phyloP scores from a whole-genome alignment of 2,797 vertebrate species.

The Pteropus rufus region DNA sequence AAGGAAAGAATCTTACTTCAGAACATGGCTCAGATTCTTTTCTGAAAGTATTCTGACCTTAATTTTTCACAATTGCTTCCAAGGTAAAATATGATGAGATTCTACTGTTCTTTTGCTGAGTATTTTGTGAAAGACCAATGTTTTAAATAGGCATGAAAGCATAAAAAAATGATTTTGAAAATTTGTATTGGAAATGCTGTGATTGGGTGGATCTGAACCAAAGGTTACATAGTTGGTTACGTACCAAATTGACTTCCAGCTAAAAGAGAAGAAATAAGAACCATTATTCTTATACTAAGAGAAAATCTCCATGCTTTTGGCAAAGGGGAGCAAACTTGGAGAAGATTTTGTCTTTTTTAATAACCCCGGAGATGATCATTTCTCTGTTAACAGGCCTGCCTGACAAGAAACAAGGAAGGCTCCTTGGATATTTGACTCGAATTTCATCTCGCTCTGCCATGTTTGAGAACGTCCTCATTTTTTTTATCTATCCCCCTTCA shows the following conservation, averaged over 20 bases:
- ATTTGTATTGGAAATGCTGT: neutral
- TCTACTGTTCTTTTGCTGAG: neutral
- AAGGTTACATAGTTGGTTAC: constrained; percentile 54
- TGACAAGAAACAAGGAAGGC: neutral
- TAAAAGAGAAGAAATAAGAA: neutral
- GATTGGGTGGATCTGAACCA: neutral
- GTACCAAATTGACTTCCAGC: constrained; percentile 36
- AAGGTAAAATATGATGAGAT: neutral
- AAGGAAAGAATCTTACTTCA: neutral
- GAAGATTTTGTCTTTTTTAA: neutral
- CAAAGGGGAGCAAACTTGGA: neutral
- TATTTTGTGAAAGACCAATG: neutral
- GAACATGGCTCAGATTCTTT: neutral
- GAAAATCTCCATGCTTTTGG: neutral
- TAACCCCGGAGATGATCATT: neutral
- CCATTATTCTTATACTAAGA: neutral
- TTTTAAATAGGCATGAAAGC: neutral
- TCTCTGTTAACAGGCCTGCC: neutral
- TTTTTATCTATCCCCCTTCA: neutral
- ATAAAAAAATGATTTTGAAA: neutral
- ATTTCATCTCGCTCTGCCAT: neutral
- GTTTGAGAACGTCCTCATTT: neutral
- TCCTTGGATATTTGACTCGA: neutral
- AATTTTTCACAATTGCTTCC: neutral
- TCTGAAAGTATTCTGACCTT: neutral